These are phyloP conservation scores for Scrobipalpa costella DNA, from an alignment of 2,888 invertebrate species.

Conservation along the genomic window DNA sequence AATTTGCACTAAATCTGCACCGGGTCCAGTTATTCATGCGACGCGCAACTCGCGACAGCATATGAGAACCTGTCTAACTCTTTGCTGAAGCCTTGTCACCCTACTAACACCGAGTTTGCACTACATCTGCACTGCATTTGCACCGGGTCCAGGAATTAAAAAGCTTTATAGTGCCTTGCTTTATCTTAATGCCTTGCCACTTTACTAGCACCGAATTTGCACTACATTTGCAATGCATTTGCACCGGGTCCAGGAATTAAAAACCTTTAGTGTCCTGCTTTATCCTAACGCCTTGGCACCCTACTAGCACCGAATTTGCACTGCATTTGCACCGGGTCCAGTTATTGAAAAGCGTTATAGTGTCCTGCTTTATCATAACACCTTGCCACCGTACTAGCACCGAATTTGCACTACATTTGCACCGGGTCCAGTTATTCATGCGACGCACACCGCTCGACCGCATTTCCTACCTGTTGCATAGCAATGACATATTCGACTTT, in stretches of 20 bases:
- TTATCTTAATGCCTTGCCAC: no score
- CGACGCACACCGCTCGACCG: neutral
- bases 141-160: neutral
- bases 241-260: neutral
- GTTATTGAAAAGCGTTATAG: neutral
- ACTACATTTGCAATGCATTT: neutral
- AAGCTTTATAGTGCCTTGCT: neutral
- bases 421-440: neutral
- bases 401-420: conserved; percentile 2
- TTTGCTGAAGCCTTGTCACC: neutral
- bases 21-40: neutral
- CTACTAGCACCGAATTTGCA: neutral
- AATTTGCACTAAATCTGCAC: conserved; percentile 2
- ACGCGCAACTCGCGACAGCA: neutral
- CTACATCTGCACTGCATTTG: no score
- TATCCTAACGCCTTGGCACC: neutral
- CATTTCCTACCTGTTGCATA: neutral
- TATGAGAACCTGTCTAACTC: neutral
- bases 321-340: neutral
- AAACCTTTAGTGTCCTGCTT: neutral
- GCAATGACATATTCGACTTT: neutral
- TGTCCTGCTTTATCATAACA: neutral
- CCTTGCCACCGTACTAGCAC: neutral
- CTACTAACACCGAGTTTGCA: no score
- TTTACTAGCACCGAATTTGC: no score